Evolutionary conservation across 2,888 invertebrate species (phyloP).

Genomic region (Thymelicus sylvestris): DNA sequence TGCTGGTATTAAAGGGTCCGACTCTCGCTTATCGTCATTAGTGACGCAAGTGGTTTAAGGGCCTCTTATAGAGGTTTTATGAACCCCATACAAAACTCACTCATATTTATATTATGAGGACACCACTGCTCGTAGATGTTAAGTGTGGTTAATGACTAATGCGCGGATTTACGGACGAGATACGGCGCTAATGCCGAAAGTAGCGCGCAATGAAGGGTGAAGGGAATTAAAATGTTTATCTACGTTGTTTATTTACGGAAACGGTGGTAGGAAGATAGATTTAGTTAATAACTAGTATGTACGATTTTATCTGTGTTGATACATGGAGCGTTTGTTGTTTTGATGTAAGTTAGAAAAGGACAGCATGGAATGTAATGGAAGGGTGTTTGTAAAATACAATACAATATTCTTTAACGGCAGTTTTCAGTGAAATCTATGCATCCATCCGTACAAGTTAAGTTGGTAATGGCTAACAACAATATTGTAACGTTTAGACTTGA

Average conservation of each 20-base stretch:
- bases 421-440: no score
- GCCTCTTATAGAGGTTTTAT: conserved; percentile 52
- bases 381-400: no score
- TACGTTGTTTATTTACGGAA: conserved; percentile 7
- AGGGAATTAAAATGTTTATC: conserved; percentile 22
- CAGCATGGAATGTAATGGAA: no score
- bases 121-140: conserved; percentile 37
- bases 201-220: conserved; percentile 19
- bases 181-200: conserved; percentile 31
- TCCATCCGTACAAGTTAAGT: no score
- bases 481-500: no score
- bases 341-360: no score
- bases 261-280: background rate
- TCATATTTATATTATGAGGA: conserved; percentile 44
- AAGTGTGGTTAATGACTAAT: conserved; percentile 48
- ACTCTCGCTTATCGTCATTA: background rate
- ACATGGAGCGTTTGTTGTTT: background rate
- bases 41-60: background rate
- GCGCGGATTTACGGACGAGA: conserved; percentile 42
- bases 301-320: background rate
- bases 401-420: no score
- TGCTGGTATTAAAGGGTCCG: background rate
- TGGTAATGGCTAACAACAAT: no score
- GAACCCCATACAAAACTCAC: conserved; percentile 48
- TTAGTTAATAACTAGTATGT: background rate